Percentiles rank a stretch among this genome's conserved stretches.
Conservation (phyloP, 2,113 vertebrate genomes). For the Petrocephalus zakoni region DNA sequence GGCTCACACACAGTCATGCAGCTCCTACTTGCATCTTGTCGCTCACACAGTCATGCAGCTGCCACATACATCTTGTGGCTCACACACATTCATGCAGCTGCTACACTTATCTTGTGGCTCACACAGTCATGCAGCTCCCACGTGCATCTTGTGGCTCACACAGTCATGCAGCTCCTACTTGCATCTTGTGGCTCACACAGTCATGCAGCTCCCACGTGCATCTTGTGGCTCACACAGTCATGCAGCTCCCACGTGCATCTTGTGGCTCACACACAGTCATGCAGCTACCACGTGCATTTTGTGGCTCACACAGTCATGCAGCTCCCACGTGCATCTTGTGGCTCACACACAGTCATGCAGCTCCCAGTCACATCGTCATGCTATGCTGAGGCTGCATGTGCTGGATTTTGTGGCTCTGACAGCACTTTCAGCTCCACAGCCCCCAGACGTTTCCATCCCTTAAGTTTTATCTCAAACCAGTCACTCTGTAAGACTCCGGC, state of each 20-base stretch:
- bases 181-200: no score
- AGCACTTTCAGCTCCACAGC: background rate
- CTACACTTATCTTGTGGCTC: background rate
- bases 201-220: background rate
- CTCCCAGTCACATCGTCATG: background rate
- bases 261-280: background rate
- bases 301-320: background rate
- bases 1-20: no score
- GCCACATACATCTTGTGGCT: background rate
- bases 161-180: no score
- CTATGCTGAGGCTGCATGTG: background rate
- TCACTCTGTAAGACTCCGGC: background rate
- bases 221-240: background rate
- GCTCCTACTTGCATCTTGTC: no score
- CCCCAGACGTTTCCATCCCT: background rate
- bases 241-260: background rate
- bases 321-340: no score
- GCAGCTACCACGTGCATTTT: fast-evolving
- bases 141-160: background rate
- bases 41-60: background rate
- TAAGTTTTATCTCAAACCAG: background rate
- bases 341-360: background rate
- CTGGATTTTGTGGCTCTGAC: background rate
- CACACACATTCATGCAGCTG: background rate
- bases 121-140: background rate